Conservation (phyloP, 2,113 vertebrate genomes). For the Epinephelus fuscoguttatus region DNA sequence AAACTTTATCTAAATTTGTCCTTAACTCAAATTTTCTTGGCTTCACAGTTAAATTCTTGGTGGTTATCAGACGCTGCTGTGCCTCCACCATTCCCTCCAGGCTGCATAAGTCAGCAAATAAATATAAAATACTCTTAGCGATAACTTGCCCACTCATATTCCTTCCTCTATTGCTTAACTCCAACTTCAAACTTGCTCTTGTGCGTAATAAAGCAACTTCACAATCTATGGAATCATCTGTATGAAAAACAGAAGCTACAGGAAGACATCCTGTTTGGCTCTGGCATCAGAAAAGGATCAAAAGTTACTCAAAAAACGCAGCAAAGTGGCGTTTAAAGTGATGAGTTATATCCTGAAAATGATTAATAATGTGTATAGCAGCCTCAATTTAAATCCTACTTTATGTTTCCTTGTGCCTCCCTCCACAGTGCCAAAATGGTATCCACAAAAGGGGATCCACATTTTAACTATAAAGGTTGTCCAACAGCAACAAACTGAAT, state of each 20-base stretch:
- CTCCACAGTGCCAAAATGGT: constrained; percentile 13
- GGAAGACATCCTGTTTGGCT: constrained; percentile 40
- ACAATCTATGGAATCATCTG: background rate
- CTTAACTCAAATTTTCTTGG: background rate
- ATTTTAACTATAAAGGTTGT: constrained; percentile 57
- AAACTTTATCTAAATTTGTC: background rate
- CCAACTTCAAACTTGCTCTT: constrained; percentile 5
- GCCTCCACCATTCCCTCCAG: background rate
- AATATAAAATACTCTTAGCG: background rate
- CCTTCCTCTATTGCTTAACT: constrained; percentile 17
- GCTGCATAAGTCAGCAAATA: background rate
- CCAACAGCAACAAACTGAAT: constrained; percentile 43
- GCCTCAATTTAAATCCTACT: constrained; percentile 22
- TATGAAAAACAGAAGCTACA: background rate
- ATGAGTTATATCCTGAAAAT: constrained; percentile 7
- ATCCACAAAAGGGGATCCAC: background rate
- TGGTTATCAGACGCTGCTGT: background rate
- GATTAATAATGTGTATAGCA: constrained; percentile 12
- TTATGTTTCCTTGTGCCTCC: constrained; percentile 19
- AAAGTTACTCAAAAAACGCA: constrained; percentile 10
- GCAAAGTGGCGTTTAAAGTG: constrained; percentile 4
- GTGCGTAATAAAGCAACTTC: background rate
- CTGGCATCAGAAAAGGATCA: constrained; percentile 15
- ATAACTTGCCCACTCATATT: constrained; percentile 25
- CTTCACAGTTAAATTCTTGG: background rate